Evolutionary conservation across 2,113 vertebrate genomes (phyloP), one percentile per base, ranked within the genome.

Genomic region (Salvelinus alpinus): DNA sequence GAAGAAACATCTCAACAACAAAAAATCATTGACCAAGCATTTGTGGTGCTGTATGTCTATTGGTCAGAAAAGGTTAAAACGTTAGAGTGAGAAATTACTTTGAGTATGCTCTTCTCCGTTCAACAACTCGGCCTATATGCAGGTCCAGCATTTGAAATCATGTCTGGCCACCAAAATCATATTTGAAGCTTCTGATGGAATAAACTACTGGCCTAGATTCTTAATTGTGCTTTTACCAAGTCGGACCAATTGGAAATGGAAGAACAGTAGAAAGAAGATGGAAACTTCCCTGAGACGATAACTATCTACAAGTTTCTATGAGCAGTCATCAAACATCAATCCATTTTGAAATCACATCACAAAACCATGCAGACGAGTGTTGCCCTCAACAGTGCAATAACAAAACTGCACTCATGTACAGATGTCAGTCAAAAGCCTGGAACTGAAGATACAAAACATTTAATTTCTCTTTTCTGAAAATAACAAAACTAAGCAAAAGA

Each of bases 251-350:
- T 67, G 3, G 24, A 77, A 75, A 83, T 73, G 25, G 59, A 72
- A 62, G 60, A 86, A n/a, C 60, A 13, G 75, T 68, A 25, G 70
- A 69, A 78, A 71, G 64, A 34, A 65, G 73, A 25, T 64, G 54
- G 71, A 38, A 54, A n/a, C 64, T 82, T 91, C 85, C 90, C 90
- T 91, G 88, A 91, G 87, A 82, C 77, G 73, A 83, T 79, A 72
- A 57, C 60, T 77, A 62, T 59, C 64, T 64, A 57, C 74, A 79
- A 68, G 70, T 68, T 80, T 73, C 24, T 57, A 57, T 27, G 34
- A 71, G 14, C 5, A n/a, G 27, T 25, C 8, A 54, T 38, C 8
- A 66, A 57, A 77, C 44, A 73, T 74, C 54, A 71, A 75, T n/a
- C 70, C 59, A 65, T 70, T 71, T 71, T 59, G 11, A 71, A 54